These are phyloP conservation scores for Spea bombifrons DNA, from an alignment of 2,113 vertebrate genomes.

Conservation along the genomic window DNA sequence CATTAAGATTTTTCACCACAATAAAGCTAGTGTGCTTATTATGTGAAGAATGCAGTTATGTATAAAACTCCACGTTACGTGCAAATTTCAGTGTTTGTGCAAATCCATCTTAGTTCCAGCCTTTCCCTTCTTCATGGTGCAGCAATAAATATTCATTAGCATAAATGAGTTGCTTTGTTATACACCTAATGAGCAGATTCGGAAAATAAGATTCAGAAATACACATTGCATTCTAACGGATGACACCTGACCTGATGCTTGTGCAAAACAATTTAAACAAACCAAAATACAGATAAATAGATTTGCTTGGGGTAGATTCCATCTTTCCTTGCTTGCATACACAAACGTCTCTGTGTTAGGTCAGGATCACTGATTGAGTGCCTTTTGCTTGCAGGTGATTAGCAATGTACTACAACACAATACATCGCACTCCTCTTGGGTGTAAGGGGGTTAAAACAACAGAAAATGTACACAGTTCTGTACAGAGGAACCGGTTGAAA, in stretches of 20 bases:
- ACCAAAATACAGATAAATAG: conserved; percentile 23
- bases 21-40: too few relatives aligned
- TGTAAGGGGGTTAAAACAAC: background rate
- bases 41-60: background rate
- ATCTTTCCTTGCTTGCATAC: background rate
- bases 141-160: too few relatives aligned
- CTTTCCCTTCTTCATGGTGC: background rate
- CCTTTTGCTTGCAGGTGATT: background rate
- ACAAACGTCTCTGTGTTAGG: background rate
- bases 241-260: background rate
- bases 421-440: background rate
- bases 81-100: background rate
- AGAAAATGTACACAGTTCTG: conserved; percentile 29
- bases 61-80: background rate
- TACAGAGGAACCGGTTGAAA: background rate
- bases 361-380: too few relatives aligned
- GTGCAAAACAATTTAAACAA: background rate
- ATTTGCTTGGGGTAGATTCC: background rate
- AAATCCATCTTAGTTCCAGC: background rate
- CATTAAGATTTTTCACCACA: too few relatives aligned
- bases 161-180: too few relatives aligned
- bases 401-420: background rate
- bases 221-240: background rate
- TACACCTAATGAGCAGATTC: too few relatives aligned
- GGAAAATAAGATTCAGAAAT: too few relatives aligned